Base-by-base conservation (phyloP, 2,888 invertebrate genomes). In the Lasioglossum vierecki region DNA sequence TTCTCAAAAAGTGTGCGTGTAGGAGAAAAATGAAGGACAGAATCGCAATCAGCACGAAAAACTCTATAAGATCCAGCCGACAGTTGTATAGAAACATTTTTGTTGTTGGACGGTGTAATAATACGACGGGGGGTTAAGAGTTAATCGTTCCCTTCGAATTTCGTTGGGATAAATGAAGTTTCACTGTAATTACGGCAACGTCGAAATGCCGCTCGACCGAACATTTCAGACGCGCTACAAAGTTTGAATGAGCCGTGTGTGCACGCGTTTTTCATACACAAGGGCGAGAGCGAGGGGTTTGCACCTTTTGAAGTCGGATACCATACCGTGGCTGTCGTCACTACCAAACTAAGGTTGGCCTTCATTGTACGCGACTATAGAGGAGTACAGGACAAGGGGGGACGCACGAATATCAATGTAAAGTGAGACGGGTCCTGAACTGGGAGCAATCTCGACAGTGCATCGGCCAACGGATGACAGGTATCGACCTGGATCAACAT, bases 401-500 rank as follows among this genome's bases (percentile, higher is more conserved):
- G 89, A 80, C 82, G 84, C 82, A 88, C 85, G 89, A 90, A 88
- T 90, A 88, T 90, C 89, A 82, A 88, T 89, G 89, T 89, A 89
- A 87, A 90, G 89, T 80, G 86, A 85, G 82, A 86, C 80, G 83
- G 79, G 86, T 79, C 88, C 78, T 82, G 84, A 80, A 85, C 88
- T 90, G 86, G 84, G 86, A 89, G 89, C 90, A 90, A 90, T 90
- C 90, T 90, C 84, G 88, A 86, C 90, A 85, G 88, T 88, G 86
- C 84, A 90, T 90, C 89, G 90, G 84, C 85, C 85, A 90, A 77
- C 83, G 90, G 88, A 91, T 90, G 90, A 90, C 89, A 91, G 90
- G 90, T 89, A 88, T 91, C 91, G 91, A 92, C 90, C 90, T 90
- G 88, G 91, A 92, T 92, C 91, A 88, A 88, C 91, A 91, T 91